These are phyloP conservation scores for Tragelaphus scriptus DNA, from an alignment of 2,113 vertebrate species.

Conservation along the genomic window DNA sequence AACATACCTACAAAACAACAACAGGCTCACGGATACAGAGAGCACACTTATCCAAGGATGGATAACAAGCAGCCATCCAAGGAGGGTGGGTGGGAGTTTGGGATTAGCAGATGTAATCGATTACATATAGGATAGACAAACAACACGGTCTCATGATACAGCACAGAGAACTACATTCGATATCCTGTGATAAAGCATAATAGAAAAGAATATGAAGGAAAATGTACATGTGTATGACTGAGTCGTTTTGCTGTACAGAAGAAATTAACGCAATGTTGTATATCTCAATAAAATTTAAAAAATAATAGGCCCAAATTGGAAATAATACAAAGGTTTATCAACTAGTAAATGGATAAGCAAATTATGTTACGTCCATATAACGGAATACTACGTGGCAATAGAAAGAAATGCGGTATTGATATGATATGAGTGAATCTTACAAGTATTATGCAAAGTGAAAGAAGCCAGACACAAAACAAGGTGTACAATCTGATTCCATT, in stretches of 20 bases:
- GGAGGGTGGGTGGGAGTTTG: neutral
- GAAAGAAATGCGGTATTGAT: neutral
- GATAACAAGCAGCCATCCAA: too few relatives aligned
- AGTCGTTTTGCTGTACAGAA: neutral
- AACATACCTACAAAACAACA: neutral
- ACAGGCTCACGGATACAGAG: neutral
- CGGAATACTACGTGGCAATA: neutral
- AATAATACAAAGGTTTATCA: conserved; percentile 35
- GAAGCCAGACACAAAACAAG: neutral
- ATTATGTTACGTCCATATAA: neutral
- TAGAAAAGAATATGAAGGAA: neutral
- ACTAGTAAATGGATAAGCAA: neutral
- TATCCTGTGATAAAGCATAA: neutral
- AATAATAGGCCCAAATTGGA: neutral
- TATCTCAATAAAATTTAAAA: neutral
- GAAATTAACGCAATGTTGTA: neutral
- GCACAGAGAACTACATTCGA: neutral
- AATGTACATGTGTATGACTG: neutral
- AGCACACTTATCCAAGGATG: neutral
- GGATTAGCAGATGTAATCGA: neutral
- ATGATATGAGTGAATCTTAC: neutral
- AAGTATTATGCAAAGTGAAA: neutral
- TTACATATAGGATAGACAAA: neutral
- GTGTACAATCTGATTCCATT: neutral
- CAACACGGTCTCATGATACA: neutral